Base-by-base conservation (phyloP, 2,888 invertebrate species). In the Griposia aprilina region DNA sequence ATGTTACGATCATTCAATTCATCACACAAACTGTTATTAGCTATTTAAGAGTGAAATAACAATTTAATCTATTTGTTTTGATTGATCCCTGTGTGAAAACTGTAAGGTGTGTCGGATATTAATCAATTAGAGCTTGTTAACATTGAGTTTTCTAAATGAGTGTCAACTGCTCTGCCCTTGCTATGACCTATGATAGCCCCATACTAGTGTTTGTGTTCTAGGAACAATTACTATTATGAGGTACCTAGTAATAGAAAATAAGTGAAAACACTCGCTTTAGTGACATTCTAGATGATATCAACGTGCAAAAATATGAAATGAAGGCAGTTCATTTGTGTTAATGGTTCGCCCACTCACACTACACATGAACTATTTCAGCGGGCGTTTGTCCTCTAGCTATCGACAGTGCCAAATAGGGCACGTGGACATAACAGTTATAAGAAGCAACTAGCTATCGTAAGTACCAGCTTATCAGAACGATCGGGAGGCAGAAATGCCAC, bases 401-500 rank as follows among this genome's bases (percentile, higher is more conserved):
- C 30, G 50, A 41, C 52, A 26, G 23, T 15, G n/a, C 76, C 67
- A 65, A 82, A 82, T 80, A 66, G 63, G 74, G 70, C 63, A 45
- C 60, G 30, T 59, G 79, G 70, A 78, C 75, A 75, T 84, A 83
- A 81, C 69, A 74, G 74, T 75, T 66, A 75, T 41, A 45, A 73
- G 65, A 59, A 74, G 68, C 69, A n/a, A 62, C 50, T 45, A 15
- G 50, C 48, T 57, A 36, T 59, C 62, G 30, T 74, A 60, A 68
- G 75, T 76, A 76, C 65, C 76, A 80, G 68, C 74, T 62, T 75
- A 81, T 84, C 76, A 78, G 48, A 26, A 57, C 74, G 86, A 85
- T 85, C 84, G 50, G 72, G 57, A 74, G 70, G 30, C 71, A 86
- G 72, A 62, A 86, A 85, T 85, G 74, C 84, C 85, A 78, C 78